These are phyloP conservation scores for Atta cephalotes DNA, from an alignment of 1,140 invertebrate genomes.

Conservation along the genomic window DNA sequence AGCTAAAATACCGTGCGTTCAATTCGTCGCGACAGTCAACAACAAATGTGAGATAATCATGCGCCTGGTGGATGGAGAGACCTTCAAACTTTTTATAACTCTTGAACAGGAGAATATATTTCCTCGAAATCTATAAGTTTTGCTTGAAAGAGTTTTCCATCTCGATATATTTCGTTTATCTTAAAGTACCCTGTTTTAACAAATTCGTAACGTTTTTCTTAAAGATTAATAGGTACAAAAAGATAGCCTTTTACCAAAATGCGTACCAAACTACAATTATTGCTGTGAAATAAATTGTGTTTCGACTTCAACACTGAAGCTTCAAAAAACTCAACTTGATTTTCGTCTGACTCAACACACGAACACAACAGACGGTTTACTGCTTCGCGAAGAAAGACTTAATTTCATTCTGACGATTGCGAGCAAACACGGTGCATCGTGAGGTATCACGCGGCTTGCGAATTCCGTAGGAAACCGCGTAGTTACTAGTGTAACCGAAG, in stretches of 20 bases:
- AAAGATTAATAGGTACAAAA: background rate
- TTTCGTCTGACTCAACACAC: background rate
- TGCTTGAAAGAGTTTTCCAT: background rate
- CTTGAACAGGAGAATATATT: background rate
- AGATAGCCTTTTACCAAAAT: background rate
- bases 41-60: conserved; percentile 10
- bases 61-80: conserved; percentile 51
- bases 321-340: background rate
- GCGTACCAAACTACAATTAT: background rate
- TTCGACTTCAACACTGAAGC: background rate
- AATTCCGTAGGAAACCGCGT: conserved; percentile 8
- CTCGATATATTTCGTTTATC: background rate
- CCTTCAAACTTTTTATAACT: conserved; percentile 32
- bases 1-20: conserved; percentile 52
- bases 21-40: conserved; percentile 25
- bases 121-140: background rate
- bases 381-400: conserved; percentile 3
- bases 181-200: background rate
- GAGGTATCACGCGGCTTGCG: conserved; percentile 17
- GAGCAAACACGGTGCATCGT: background rate
- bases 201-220: background rate
- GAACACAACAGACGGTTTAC: background rate
- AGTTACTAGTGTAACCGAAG: background rate
- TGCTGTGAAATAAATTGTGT: background rate
- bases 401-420: conserved; percentile 25